Evolutionary conservation across 1,140 invertebrate genomes (phyloP).

Genomic region (Acyrthosiphon pisum): DNA sequence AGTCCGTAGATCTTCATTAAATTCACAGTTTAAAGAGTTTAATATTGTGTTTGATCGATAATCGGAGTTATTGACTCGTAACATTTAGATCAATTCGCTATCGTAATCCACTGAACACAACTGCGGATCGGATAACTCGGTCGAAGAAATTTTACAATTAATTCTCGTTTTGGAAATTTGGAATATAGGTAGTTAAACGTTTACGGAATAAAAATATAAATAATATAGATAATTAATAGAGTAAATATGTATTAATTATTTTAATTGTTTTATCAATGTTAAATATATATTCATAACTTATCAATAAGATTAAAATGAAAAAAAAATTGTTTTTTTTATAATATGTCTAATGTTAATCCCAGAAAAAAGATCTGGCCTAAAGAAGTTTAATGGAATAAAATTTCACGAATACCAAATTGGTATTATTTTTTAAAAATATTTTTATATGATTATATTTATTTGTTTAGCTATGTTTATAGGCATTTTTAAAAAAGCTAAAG

Average conservation of each 20-base stretch:
- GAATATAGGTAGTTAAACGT: no score
- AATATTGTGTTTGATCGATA: background rate
- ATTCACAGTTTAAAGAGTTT: background rate
- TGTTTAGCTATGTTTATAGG: no score
- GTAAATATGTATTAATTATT: background rate
- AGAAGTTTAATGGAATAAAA: no score
- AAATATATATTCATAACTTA: background rate
- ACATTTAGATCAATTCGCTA: background rate
- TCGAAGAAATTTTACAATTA: background rate
- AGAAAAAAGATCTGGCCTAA: no score
- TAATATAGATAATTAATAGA: background rate
- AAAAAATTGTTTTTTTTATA: background rate
- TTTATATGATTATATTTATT: no score
- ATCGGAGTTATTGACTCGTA: background rate
- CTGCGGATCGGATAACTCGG: background rate
- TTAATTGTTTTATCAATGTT: background rate
- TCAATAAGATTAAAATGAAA: background rate
- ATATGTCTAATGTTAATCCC: no score
- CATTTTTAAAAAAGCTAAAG: no score
- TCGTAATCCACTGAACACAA: background rate
- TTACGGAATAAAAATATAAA: background rate
- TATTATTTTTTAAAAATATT: no score
- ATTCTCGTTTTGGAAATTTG: background rate
- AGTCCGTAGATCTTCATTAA: background rate
- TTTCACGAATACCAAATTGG: background rate